Evolutionary conservation across 2,888 invertebrate species (phyloP).

Genomic region (Andrena marginata): DNA sequence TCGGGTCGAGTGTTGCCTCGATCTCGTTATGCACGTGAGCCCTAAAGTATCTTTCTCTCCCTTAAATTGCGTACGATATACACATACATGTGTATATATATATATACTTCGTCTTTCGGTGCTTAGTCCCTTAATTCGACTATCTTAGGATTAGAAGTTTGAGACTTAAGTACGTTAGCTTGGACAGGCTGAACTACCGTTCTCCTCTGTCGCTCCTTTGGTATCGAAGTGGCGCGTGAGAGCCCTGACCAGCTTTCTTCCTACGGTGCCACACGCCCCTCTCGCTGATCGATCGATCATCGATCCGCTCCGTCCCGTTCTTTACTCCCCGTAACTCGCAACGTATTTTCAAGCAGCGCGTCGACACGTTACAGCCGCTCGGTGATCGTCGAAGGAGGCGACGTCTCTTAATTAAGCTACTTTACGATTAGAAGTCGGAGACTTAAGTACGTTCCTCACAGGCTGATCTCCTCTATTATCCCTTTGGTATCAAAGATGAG

Average conservation of each 20-base stretch:
- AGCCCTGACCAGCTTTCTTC: conserved; percentile 33
- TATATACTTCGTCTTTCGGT: conserved; percentile 17
- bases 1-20: conserved; percentile 23
- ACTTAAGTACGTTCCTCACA: background rate
- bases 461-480: background rate
- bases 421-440: background rate
- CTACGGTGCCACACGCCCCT: too few species aligned
- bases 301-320: conserved; percentile 46
- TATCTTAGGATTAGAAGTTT: conserved; percentile 11
- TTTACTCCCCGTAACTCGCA: conserved; percentile 5
- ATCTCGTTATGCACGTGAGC: conserved; percentile 31
- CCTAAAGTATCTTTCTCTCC: conserved; percentile 14
- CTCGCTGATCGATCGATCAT: conserved; percentile 33
- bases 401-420: background rate
- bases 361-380: too few species aligned
- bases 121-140: conserved; percentile 26
- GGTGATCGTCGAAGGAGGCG: too few species aligned
- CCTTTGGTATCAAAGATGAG: background rate
- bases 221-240: conserved; percentile 38
- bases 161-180: conserved; percentile 30
- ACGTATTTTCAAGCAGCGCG: background rate
- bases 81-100: background rate
- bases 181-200: conserved; percentile 14
- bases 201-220: background rate
- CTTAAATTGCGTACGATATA: conserved; percentile 26